These are phyloP conservation scores for Cichladusa arquata DNA, from an alignment of 2,113 vertebrate species.

Conservation along the genomic window DNA sequence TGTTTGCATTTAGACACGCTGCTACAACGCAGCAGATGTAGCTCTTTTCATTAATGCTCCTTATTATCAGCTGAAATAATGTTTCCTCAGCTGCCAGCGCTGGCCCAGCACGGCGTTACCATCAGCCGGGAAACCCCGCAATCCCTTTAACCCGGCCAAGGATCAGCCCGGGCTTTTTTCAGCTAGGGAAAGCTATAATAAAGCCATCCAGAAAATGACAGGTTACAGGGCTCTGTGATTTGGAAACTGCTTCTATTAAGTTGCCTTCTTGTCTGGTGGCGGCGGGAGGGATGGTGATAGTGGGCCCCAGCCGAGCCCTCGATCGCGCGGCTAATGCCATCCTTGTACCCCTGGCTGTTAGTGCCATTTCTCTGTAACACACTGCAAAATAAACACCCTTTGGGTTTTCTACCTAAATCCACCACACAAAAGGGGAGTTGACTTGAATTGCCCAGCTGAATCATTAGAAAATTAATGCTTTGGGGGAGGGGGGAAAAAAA, in stretches of 20 bases:
- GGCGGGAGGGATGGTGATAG: slow-evolving; percentile 27
- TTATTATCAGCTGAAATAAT: slow-evolving; percentile 34
- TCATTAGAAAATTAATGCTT: slow-evolving; percentile 50
- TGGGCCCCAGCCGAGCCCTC: slow-evolving; percentile 42
- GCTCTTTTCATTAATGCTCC: background rate
- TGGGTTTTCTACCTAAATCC: slow-evolving; percentile 52
- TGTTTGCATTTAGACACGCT: background rate
- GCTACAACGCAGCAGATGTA: background rate
- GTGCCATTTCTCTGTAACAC: slow-evolving; percentile 12
- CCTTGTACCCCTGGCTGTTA: slow-evolving; percentile 52
- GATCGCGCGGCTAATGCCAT: slow-evolving; percentile 57
- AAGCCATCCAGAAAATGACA: slow-evolving; percentile 77
- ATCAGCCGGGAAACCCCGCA: slow-evolving; percentile 13
- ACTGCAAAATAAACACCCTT: slow-evolving; percentile 51
- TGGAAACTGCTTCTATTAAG: slow-evolving; percentile 70
- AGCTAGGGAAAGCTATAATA: slow-evolving; percentile 61
- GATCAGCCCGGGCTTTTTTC: slow-evolving; percentile 17
- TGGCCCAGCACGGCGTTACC: background rate
- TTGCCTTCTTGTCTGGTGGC: slow-evolving; percentile 64
- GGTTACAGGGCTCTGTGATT: slow-evolving; percentile 75
- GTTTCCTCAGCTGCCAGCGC: slow-evolving; percentile 5
- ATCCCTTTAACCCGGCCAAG: slow-evolving; percentile 33
- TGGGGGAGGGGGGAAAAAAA: background rate
- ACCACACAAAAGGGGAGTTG: slow-evolving; percentile 16
- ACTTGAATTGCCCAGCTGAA: slow-evolving; percentile 52